phyloP scores from a whole-genome alignment of 2,888 invertebrate species.

The Sicus ferrugineus region DNA sequence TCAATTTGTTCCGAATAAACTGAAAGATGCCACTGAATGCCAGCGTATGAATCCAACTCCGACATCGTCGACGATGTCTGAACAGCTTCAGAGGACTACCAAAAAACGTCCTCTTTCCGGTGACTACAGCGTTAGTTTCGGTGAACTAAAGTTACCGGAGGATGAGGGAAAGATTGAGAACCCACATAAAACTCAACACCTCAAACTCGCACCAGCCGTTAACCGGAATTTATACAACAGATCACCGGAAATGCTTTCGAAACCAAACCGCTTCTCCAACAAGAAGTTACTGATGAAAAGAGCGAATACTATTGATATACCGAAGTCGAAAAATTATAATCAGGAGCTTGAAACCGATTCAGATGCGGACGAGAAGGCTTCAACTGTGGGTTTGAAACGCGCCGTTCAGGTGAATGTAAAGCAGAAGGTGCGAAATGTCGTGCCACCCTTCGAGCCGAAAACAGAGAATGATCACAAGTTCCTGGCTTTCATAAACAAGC shows the following conservation, averaged over 20 bases:
- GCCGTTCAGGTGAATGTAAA: conserved; percentile 69
- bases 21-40: conserved; percentile 42
- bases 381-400: conserved; percentile 67
- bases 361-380: conserved; percentile 57
- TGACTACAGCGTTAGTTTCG: conserved; percentile 55
- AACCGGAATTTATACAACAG: conserved; percentile 45
- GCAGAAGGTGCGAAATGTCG: conserved; percentile 63
- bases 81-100: conserved; percentile 28
- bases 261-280: conserved; percentile 59
- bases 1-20: conserved; percentile 56
- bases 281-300: conserved; percentile 84
- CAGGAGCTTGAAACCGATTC: conserved; percentile 68
- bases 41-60: background rate
- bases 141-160: background rate
- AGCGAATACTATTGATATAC: conserved; percentile 89
- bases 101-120: conserved; percentile 53
- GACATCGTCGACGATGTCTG: background rate
- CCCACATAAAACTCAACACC: background rate
- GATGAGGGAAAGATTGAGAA: conserved; percentile 10
- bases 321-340: conserved; percentile 68
- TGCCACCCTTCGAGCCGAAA: conserved; percentile 79
- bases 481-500: conserved; percentile 81
- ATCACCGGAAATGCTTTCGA: conserved; percentile 55
- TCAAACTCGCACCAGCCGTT: conserved; percentile 14
- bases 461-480: conserved; percentile 88